Evolutionary conservation across 2,797 vertebrate species (phyloP), one percentile per base, ranked within the genome.

Genomic region (Sebastes trivittatus): DNA sequence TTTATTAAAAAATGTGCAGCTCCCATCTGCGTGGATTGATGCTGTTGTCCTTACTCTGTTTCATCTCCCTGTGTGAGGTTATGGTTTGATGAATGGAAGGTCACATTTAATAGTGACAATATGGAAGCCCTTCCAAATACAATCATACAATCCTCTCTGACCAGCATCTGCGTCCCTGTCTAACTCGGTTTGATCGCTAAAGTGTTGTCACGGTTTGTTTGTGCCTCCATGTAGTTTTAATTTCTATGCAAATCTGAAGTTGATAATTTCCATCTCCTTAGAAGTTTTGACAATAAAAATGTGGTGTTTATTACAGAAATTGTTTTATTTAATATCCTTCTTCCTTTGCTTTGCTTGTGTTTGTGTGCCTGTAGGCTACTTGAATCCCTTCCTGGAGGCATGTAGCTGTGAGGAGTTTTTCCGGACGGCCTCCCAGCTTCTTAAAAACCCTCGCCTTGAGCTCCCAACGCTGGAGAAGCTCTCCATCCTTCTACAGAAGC

Each of bases 391-490:
- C 86, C 92, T 98, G 84, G 95, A 97, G 84, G 93, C 93, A 0
- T 98, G 97, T 87, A 97, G 97, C 92, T 96, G 92, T 1, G 95
- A 97, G 46, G 89, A 93, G 10, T 98, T 98, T 93, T 98, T 98
- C 90, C 93, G 20, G 29, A 94, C 95, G 14, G 94, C 93, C 56
- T 96, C 96, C 6, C 72, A 92, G 56, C 88, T 99, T 62, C 96
- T 99, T 69, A 96, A 91, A 80, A 95, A 93, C 64, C 92, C 96
- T 76, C 95, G 94, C 23, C 88, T 97, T 76, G 96, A 97, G 85
- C 87, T 95, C 55, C 88, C 83, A 0, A 88, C 94, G 38, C 86
- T 97, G 54, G 97, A 99, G 92, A 98, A 98, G 85, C 89, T 98
- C 82, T 96, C 96, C 85, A 95, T 97, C 82, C 92, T 98, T 68